phyloP scores from a whole-genome alignment of 2,888 invertebrate genomes.

The Drosophila acutilabella region DNA sequence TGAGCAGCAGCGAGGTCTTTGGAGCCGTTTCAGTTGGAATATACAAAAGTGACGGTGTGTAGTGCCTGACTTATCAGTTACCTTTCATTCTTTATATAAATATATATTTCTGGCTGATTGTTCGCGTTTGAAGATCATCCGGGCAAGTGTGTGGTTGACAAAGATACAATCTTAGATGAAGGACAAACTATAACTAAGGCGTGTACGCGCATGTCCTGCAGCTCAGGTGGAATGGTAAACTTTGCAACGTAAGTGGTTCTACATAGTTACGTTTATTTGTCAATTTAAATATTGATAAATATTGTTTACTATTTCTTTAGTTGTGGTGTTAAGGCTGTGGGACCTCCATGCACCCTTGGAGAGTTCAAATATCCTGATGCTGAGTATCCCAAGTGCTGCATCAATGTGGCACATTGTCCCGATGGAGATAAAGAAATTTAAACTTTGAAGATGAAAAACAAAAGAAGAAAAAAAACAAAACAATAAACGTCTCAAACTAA shows the following conservation, averaged over 20 bases:
- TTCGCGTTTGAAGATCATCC: neutral
- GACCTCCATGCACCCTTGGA: slow-evolving; percentile 32
- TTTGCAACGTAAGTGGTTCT: neutral
- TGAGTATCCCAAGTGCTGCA: slow-evolving; percentile 43
- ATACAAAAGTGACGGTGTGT: neutral
- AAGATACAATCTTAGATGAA: neutral
- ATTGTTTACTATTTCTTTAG: slow-evolving; percentile 18
- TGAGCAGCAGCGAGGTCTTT: neutral
- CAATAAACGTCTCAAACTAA: neutral
- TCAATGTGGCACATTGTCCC: slow-evolving; percentile 20
- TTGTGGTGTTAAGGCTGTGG: slow-evolving; percentile 22
- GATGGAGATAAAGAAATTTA: slow-evolving; percentile 5
- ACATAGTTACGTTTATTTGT: neutral
- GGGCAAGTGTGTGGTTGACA: slow-evolving; percentile 3
- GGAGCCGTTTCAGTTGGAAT: neutral
- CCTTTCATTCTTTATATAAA: neutral
- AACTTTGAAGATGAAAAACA: neutral
- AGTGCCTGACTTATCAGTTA: neutral
- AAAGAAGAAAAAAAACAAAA: no score
- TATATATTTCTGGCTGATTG: neutral
- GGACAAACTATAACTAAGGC: neutral
- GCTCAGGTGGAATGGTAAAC: neutral
- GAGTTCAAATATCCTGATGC: slow-evolving; percentile 35
- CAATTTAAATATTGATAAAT: neutral
- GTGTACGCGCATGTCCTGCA: neutral